Conservation (phyloP, 2,113 vertebrate genomes). For the Phyllostomus discolor region DNA sequence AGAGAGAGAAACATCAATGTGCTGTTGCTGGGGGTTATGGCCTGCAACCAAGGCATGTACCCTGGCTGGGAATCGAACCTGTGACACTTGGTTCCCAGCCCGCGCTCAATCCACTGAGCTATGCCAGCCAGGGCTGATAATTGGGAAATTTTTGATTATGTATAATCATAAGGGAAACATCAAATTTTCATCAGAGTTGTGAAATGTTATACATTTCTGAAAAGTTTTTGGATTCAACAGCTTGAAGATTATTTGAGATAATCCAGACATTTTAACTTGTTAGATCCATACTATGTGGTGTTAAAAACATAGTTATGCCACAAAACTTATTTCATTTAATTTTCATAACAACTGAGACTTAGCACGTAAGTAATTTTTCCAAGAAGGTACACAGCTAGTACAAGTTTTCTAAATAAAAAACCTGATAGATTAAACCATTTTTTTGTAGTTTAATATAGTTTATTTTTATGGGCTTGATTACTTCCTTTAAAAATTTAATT, state of each 20-base stretch:
- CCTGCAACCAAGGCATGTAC: too few species aligned
- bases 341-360: background rate
- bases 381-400: background rate
- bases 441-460: background rate
- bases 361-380: slow-evolving; percentile 12
- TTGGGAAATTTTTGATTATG: background rate
- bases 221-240: slow-evolving; percentile 13
- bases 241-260: background rate
- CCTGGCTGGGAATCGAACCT: too few species aligned
- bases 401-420: background rate
- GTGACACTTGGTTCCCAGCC: too few species aligned
- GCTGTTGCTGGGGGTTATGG: too few species aligned
- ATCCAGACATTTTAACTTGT: background rate
- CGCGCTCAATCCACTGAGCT: too few species aligned
- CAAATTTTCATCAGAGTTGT: background rate
- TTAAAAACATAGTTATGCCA: background rate
- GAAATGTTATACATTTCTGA: background rate
- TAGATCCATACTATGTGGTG: background rate
- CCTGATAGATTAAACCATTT: background rate
- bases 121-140: too few species aligned
- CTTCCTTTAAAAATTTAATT: background rate
- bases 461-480: slow-evolving; percentile 1
- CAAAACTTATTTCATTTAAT: background rate
- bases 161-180: background rate
- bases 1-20: too few species aligned